Percentiles rank a stretch among this genome's conserved stretches.
Evolutionary conservation across 2,888 invertebrate genomes (phyloP).

Genomic region (Fabriciana adippe): DNA sequence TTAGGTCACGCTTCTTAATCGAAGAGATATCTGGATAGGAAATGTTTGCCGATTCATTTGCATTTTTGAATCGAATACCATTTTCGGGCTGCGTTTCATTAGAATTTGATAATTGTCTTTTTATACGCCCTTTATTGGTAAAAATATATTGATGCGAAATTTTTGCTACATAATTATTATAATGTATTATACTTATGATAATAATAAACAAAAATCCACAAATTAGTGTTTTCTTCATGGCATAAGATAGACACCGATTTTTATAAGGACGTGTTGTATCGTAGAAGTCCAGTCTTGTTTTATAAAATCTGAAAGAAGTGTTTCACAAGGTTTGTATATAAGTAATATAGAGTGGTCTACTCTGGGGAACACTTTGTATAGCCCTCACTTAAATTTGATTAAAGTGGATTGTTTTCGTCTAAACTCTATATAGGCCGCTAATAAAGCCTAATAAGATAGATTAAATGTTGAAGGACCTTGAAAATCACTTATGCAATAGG

Average conservation of each 20-base stretch:
- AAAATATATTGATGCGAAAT: slow-evolving; percentile 8
- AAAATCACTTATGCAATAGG: slow-evolving; percentile 45
- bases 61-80: slow-evolving; percentile 23
- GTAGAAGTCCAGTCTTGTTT: slow-evolving; percentile 54
- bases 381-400: slow-evolving; percentile 73
- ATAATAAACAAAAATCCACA: slow-evolving; percentile 49
- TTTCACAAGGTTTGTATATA: slow-evolving; percentile 48
- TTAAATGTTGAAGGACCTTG: slow-evolving; percentile 52
- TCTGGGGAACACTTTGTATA: slow-evolving; percentile 59
- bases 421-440: slow-evolving; percentile 59
- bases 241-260: slow-evolving; percentile 24
- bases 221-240: slow-evolving; percentile 56
- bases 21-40: slow-evolving; percentile 33
- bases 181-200: slow-evolving; percentile 51
- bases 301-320: slow-evolving; percentile 49
- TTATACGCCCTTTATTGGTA: slow-evolving; percentile 19
- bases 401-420: slow-evolving; percentile 67
- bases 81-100: slow-evolving; percentile 26
- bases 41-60: slow-evolving; percentile 28
- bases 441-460: slow-evolving; percentile 66
- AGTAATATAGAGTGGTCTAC: slow-evolving; percentile 53
- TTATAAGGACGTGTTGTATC: slow-evolving; percentile 56
- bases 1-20: slow-evolving; percentile 52
- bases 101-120: slow-evolving; percentile 22
- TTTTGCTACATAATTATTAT: slow-evolving; percentile 41